Evolutionary conservation across 2,888 invertebrate genomes (phyloP).

Genomic region (Aphrophora alni): DNA sequence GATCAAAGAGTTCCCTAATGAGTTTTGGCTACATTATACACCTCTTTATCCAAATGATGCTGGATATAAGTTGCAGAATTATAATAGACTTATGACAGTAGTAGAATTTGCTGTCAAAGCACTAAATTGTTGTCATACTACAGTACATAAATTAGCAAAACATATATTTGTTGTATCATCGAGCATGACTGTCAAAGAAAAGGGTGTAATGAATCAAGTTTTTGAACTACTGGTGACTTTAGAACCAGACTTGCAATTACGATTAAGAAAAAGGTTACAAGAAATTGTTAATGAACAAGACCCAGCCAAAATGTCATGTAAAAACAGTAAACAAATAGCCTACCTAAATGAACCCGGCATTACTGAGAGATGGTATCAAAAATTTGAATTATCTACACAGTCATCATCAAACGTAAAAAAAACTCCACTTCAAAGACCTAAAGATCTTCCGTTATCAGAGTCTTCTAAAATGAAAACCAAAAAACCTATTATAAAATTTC

Average conservation of each 20-base stretch:
- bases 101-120: neutral
- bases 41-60: neutral
- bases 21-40: neutral
- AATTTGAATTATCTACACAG: neutral
- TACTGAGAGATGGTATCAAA: neutral
- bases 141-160: neutral
- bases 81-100: neutral
- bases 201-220: neutral
- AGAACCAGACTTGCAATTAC: neutral
- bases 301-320: neutral
- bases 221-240: neutral
- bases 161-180: neutral
- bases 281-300: neutral
- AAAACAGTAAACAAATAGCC: neutral
- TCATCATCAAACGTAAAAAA: neutral
- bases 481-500: neutral
- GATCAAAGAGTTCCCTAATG: neutral
- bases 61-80: neutral
- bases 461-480: neutral
- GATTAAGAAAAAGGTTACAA: neutral
- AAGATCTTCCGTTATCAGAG: neutral
- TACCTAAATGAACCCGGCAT: neutral
- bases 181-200: neutral
- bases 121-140: neutral
- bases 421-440: neutral